These are phyloP conservation scores for Acinonyx jubatus DNA, from an alignment of 2,113 vertebrate genomes.

Conservation along the genomic window DNA sequence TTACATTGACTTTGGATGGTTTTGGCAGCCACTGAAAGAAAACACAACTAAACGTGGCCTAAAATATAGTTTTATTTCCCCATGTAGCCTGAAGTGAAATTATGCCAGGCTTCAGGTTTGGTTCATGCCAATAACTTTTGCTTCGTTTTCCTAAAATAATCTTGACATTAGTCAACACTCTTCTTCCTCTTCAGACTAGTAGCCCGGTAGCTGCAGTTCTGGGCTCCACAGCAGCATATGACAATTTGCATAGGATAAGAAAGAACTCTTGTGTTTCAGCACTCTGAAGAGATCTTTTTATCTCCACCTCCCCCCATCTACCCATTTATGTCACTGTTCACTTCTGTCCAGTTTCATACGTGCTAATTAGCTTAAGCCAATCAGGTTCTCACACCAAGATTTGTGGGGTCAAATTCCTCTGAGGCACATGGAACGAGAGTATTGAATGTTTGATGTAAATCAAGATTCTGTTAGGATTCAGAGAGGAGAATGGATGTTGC, in stretches of 20 bases:
- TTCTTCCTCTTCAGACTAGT: neutral
- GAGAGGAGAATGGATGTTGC: neutral
- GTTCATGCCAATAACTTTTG: neutral
- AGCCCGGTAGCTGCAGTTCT: neutral
- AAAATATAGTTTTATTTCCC: conserved; percentile 19
- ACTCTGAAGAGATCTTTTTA: neutral
- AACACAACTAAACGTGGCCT: neutral
- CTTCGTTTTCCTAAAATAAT: conserved; percentile 40
- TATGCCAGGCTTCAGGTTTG: neutral
- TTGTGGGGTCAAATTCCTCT: neutral
- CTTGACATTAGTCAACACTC: neutral
- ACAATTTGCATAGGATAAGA: neutral
- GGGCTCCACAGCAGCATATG: neutral
- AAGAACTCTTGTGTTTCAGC: neutral
- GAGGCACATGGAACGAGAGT: neutral
- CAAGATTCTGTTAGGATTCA: neutral
- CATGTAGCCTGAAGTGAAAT: neutral
- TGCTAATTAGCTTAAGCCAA: neutral
- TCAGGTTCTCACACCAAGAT: neutral
- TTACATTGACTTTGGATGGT: neutral
- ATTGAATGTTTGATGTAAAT: conserved; percentile 14
- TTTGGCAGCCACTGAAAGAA: neutral
- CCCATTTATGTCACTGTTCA: neutral
- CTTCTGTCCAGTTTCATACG: neutral
- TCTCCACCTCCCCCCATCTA: neutral